Evolutionary conservation across 1,140 invertebrate species (phyloP), one percentile per base, ranked within the genome.

Genomic region (Drosophila melanica): DNA sequence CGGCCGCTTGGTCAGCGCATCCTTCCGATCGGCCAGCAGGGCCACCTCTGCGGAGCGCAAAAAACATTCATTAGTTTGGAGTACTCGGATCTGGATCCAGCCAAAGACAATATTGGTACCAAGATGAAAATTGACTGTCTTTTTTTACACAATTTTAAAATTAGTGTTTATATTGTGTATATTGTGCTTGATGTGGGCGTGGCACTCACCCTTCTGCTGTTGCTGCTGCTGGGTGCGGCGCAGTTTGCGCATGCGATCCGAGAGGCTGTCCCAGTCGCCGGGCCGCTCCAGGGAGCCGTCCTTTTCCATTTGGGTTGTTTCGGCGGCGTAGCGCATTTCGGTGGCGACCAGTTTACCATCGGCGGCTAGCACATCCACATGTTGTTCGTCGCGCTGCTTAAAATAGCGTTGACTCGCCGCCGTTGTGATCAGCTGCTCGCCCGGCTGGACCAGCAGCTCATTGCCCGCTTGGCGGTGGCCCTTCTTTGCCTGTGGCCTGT

Each of bases 311-410:
- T 96, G 95, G 74, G 95, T 95, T 27, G 94, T 96, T 86, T 96
- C 95, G n/a, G 95, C 95, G 67, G 95, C 94, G 92, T 95, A 96
- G 76, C 95, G 94, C 94, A 96, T 95, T 85, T 97, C 95, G 89
- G 95, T 95, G 57, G 93, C 95, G 53, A 96, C 93, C 71, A 95
- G 93, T 82, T 95, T 94, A 51, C 95, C 96, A 81, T 96, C 95
- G 70, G 95, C 94, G 80, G 95, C 94, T 80, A 96, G 92, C 90
- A 96, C 95, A 80, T 96, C 96, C 20, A 96, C 95, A 74, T 95
- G 93, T 79, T 95, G 94, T 90, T 96, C 95, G 77, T 96, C 95
- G 4, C 93, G 91, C 93, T 94, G 82, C 91, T 92, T 90, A 92
- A 84, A 66, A 91, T 93, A 77, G 78, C 90, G 76, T 76, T 92